Percentiles rank a stretch among this genome's conserved stretches.
phyloP scores from a whole-genome alignment of 2,888 invertebrate genomes.

The Megamerina dolium region DNA sequence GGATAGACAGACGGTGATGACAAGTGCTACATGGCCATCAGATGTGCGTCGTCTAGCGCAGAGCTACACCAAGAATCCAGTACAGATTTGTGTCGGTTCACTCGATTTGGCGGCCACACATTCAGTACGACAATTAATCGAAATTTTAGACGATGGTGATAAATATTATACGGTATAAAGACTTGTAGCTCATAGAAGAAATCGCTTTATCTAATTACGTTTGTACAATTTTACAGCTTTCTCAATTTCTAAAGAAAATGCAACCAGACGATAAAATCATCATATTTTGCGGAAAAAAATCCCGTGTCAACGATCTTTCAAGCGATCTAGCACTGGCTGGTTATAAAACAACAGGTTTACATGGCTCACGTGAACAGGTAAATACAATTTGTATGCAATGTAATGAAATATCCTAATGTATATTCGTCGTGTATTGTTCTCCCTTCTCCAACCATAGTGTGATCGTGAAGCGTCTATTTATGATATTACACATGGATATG shows the following conservation, averaged over 20 bases:
- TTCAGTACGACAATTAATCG: slow-evolving; percentile 74
- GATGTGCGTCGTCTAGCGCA: slow-evolving; percentile 80
- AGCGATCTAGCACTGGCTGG: slow-evolving; percentile 69
- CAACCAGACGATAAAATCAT: slow-evolving; percentile 74
- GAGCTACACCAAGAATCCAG: slow-evolving; percentile 81
- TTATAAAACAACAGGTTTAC: slow-evolving; percentile 71
- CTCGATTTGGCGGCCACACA: slow-evolving; percentile 85
- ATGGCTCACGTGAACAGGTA: slow-evolving; percentile 79
- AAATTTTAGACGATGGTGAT: slow-evolving; percentile 63
- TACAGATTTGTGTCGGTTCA: slow-evolving; percentile 85
- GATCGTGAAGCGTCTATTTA: slow-evolving; percentile 77
- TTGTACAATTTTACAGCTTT: background rate
- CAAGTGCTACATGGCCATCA: slow-evolving; percentile 92
- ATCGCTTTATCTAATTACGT: background rate
- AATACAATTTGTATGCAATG: background rate
- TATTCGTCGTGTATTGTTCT: no score
- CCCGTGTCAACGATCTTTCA: slow-evolving; percentile 74
- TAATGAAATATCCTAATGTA: no score
- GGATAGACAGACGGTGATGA: slow-evolving; percentile 93
- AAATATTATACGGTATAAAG: slow-evolving; percentile 54
- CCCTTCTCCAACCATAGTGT: no score
- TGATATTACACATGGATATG: slow-evolving; percentile 73
- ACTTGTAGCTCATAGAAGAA: background rate
- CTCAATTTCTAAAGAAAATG: slow-evolving; percentile 62
- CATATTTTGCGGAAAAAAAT: slow-evolving; percentile 85